Evolutionary conservation across 2,113 vertebrate genomes (phyloP), one percentile per base, ranked within the genome.

Genomic region (Monarcha castaneiventris): DNA sequence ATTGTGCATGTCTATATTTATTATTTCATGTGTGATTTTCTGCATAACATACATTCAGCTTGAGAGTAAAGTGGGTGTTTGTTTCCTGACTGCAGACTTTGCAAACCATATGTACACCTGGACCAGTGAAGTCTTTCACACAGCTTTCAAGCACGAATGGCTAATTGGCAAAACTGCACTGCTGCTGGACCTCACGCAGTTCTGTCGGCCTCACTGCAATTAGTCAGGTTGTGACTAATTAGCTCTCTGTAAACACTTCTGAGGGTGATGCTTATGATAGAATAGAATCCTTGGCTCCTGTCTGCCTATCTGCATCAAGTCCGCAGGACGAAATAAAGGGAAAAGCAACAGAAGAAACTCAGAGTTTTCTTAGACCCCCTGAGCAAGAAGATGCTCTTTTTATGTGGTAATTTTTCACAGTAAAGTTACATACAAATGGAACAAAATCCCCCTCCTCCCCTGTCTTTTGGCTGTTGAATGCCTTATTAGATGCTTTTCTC

Each of bases 341-440:
- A 63, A 95, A 85, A 66, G 32, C 73, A 92, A 32, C 33, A 88
- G 27, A 69, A 90, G 61, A 77, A 78, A 59, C 48, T 69, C 49
- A 27, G n/a, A 68, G 26, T 84, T 89, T 87, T 89, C 30, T 91
- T 55, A 87, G 84, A 62, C 21, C 14, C 82, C 30, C 16, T 44
- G 39, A 95, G 92, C 71, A 91, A 92, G 25, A 85, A 39, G 55
- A 77, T 43, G 14, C 35, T 89, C 44, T 80, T 93, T 87, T 96
- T 69, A 79, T 86, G 48, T 88, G 82, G 22, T 86, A 91, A 83
- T 87, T 95, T 95, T 94, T 85, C 63, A 48, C n/a, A 82, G 80
- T 84, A 73, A 72, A 85, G 67, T 91, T 83, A 74, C 27, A 48
- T 33, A 67, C 4, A 59, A 74, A 77, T 41, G 39, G 54, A 73